phyloP scores from a whole-genome alignment of 2,888 invertebrate genomes.

The Urechis unicinctus region DNA sequence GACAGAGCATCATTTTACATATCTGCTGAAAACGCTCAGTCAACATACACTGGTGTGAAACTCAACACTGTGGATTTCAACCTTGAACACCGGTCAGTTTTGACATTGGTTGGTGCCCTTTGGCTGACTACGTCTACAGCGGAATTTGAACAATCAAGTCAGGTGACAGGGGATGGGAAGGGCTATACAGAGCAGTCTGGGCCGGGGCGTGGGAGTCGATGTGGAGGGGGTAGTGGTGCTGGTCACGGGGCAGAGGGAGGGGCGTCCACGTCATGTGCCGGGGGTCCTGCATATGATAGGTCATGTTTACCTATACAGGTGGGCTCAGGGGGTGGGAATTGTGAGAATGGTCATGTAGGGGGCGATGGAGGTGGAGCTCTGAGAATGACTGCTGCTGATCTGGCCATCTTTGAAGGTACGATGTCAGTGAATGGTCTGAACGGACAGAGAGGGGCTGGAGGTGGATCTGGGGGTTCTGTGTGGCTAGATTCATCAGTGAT shows the following conservation, averaged over 20 bases:
- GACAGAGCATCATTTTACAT: no score
- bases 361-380: slow-evolving; percentile 24
- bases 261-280: background rate
- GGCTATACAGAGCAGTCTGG: no score
- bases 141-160: no score
- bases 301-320: slow-evolving; percentile 18
- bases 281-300: slow-evolving; percentile 5
- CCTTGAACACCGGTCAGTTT: no score
- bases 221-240: slow-evolving; percentile 6
- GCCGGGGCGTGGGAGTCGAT: background rate
- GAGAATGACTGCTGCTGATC: slow-evolving; percentile 14
- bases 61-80: no score
- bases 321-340: slow-evolving; percentile 30
- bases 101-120: no score
- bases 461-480: slow-evolving; percentile 30
- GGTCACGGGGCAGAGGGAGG: slow-evolving; percentile 4
- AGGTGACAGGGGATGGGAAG: no score
- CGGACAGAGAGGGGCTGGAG: slow-evolving; percentile 24
- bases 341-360: slow-evolving; percentile 13
- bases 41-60: no score
- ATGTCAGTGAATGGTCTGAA: slow-evolving; percentile 20
- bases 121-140: no score
- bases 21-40: no score
- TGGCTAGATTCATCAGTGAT: slow-evolving; percentile 29
- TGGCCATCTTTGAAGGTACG: slow-evolving; percentile 24